phyloP scores from a whole-genome alignment of 2,113 vertebrate genomes.

The Scolopax mira region DNA sequence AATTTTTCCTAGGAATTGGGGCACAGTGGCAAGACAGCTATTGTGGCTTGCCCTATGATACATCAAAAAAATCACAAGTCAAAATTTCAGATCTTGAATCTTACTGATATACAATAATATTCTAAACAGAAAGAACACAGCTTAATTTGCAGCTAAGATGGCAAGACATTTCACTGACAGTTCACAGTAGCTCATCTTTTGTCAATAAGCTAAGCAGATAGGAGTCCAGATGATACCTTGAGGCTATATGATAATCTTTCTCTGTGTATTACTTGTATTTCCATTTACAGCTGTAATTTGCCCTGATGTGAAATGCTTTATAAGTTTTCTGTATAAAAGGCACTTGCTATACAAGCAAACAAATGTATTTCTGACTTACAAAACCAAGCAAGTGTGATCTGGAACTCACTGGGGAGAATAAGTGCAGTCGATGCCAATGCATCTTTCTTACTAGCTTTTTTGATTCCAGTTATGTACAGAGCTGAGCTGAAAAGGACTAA shows the following conservation, averaged over 20 bases:
- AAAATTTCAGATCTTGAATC: background rate
- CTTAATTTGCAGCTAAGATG: constrained; percentile 25
- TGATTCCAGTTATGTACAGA: background rate
- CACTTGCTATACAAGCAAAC: background rate
- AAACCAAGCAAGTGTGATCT: background rate
- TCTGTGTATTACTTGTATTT: constrained; percentile 23
- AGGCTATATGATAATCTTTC: constrained; percentile 34
- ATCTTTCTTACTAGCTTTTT: background rate
- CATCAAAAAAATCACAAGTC: background rate
- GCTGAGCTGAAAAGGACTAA: background rate
- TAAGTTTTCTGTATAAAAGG: background rate
- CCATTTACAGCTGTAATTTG: constrained; percentile 37
- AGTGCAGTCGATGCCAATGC: background rate
- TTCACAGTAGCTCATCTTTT: background rate
- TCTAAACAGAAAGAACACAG: background rate
- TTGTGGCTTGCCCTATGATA: background rate
- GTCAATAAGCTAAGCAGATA: constrained; percentile 22
- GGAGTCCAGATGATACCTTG: constrained; percentile 48
- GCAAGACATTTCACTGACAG: background rate
- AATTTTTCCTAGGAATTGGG: background rate
- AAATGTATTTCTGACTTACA: background rate
- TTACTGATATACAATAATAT: background rate
- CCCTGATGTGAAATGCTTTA: background rate
- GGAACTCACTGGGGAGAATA: background rate
- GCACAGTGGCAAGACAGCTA: background rate